These are phyloP conservation scores for Trichogramma evanescens DNA, from an alignment of 2,888 invertebrate species.

Conservation along the genomic window DNA sequence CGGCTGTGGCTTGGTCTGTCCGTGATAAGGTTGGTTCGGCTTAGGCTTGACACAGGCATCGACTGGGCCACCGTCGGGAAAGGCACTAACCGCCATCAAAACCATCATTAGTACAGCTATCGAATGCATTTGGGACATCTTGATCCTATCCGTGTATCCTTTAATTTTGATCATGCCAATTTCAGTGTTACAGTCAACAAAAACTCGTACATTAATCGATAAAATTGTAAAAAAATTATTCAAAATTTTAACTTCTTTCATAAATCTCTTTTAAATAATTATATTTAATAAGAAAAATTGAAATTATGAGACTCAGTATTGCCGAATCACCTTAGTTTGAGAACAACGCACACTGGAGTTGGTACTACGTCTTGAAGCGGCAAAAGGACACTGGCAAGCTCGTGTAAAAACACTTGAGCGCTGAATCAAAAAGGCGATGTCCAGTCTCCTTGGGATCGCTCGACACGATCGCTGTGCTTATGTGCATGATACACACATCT, in stretches of 20 bases:
- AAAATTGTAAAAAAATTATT: background rate
- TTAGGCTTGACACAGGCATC: slow-evolving; percentile 72
- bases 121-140: no score
- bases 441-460: slow-evolving; percentile 2
- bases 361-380: slow-evolving; percentile 24
- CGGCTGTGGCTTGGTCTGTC: slow-evolving; percentile 63
- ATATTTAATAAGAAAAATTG: no score
- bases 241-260: no score
- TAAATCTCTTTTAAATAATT: background rate
- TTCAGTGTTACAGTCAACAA: no score
- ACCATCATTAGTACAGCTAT: slow-evolving; percentile 10
- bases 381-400: slow-evolving; percentile 31
- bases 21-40: slow-evolving; percentile 71
- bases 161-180: no score
- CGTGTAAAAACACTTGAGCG: slow-evolving; percentile 1
- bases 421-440: slow-evolving; percentile 7
- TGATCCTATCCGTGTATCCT: no score
- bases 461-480: background rate
- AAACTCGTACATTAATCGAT: background rate
- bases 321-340: background rate
- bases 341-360: slow-evolving; percentile 20
- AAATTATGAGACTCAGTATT: no score
- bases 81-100: slow-evolving; percentile 44
- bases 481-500: background rate
- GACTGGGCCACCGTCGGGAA: slow-evolving; percentile 76